A percentile compares a stretch with the other conserved stretches of the same genome.
phyloP scores from a whole-genome alignment of 30 jellyfish, hydroid and myxozoan species.

The Aurelia sp. region DNA sequence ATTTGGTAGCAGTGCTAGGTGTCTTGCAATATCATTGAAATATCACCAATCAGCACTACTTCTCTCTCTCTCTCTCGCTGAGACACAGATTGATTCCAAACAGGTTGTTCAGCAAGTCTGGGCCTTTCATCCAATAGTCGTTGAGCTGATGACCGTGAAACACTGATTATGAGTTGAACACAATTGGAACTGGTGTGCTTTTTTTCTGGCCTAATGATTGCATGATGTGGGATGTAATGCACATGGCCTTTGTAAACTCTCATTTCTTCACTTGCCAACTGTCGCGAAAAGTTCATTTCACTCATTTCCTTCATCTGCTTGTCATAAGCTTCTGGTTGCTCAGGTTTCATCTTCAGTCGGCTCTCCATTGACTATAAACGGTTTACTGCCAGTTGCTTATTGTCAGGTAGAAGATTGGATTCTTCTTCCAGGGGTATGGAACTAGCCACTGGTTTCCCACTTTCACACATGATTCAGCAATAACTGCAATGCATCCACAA shows the following conservation, averaged over 20 bases:
- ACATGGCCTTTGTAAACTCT: conserved; percentile 47
- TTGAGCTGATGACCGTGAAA: conserved; percentile 66
- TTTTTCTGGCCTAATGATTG: conserved; percentile 41
- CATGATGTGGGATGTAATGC: conserved; percentile 77
- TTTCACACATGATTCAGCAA: not conserved
- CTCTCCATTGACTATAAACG: conserved; percentile 9
- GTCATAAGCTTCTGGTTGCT: conserved; percentile 66
- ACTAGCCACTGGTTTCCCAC: conserved; percentile 12
- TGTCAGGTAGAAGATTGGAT: conserved; percentile 70
- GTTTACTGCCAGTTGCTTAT: not conserved
- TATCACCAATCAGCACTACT: conserved; percentile 57
- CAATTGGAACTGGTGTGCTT: conserved; percentile 71
- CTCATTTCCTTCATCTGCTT: conserved; percentile 42
- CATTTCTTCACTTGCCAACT: conserved; percentile 28
- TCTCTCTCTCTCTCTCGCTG: conserved; percentile 68
- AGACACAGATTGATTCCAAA: conserved; percentile 59
- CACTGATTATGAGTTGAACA: conserved; percentile 44
- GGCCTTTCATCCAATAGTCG: conserved; percentile 80
- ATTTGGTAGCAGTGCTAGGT: too few species aligned
- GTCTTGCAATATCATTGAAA: conserved; percentile 40
- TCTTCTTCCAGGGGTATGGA: conserved; percentile 79
- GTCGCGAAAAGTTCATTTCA: conserved; percentile 29
- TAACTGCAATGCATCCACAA: not conserved
- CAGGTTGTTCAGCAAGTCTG: conserved; percentile 68
- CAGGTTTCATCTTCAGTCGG: conserved; percentile 43